Percentiles rank a stretch among this genome's conserved stretches.
Evolutionary conservation across 1,140 invertebrate species (phyloP).

Genomic region (Maconellicoccus hirsutus): DNA sequence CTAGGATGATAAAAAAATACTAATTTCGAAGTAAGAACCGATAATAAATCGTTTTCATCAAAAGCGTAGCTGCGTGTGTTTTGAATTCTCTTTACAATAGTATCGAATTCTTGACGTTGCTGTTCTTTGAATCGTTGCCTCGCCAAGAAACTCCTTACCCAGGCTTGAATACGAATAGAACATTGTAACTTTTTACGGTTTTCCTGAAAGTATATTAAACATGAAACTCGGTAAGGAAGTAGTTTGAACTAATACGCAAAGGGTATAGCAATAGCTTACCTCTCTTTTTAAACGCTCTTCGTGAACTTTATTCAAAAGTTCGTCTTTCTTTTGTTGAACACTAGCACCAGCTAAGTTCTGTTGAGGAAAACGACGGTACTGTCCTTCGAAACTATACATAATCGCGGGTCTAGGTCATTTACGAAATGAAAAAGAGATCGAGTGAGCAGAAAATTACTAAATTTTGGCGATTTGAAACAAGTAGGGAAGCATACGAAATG

Average conservation of each 20-base stretch:
- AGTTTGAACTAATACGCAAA: background rate
- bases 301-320: constrained; percentile 64
- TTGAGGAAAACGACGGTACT: constrained; percentile 72
- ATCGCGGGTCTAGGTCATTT: constrained; percentile 4
- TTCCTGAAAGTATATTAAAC: constrained; percentile 40
- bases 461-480: too few relatives aligned
- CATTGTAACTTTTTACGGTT: constrained; percentile 53
- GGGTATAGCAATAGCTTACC: constrained; percentile 33
- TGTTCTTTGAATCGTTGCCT: constrained; percentile 51
- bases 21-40: constrained; percentile 45
- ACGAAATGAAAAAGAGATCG: background rate
- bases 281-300: constrained; percentile 74
- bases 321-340: constrained; percentile 58
- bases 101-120: constrained; percentile 57
- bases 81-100: constrained; percentile 38
- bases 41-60: constrained; percentile 35
- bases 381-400: constrained; percentile 78
- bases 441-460: too few relatives aligned
- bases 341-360: constrained; percentile 83
- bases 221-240: background rate
- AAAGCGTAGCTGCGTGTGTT: constrained; percentile 31
- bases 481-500: too few relatives aligned
- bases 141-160: constrained; percentile 58
- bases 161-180: constrained; percentile 63
- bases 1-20: constrained; percentile 64